phyloP scores from a whole-genome alignment of 2,888 invertebrate genomes.

The Drosophila tanythrix region DNA sequence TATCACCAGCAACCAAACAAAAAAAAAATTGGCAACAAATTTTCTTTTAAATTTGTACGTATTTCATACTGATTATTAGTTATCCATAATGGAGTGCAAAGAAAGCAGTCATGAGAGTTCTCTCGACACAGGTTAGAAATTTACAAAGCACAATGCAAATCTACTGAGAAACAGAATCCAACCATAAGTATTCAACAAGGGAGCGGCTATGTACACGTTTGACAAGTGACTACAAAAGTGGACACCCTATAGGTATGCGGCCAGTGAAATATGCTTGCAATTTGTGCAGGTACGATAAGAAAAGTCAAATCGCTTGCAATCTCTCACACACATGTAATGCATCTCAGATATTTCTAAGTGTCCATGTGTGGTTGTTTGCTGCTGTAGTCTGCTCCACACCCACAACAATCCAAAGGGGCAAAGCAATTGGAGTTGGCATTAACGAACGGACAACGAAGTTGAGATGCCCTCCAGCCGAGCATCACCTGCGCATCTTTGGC shows the following conservation, averaged over 20 bases:
- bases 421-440: conserved; percentile 14
- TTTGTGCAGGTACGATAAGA: conserved; percentile 71
- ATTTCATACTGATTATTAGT: not conserved
- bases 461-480: conserved; percentile 48
- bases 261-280: conserved; percentile 56
- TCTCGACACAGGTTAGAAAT: not conserved
- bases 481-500: conserved; percentile 66
- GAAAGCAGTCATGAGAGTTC: no score
- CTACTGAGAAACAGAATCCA: conserved; percentile 29
- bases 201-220: conserved; percentile 25
- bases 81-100: no score
- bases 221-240: conserved; percentile 9
- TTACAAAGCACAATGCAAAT: conserved; percentile 7
- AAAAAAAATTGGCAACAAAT: not conserved
- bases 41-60: not conserved
- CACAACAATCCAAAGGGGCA: conserved; percentile 43
- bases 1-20: not conserved
- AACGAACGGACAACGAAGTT: conserved; percentile 24
- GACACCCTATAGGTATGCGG: conserved; percentile 1
- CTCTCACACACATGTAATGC: conserved; percentile 9
- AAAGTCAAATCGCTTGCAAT: conserved; percentile 62
- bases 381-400: conserved; percentile 50
- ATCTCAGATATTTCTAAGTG: conserved; percentile 16
- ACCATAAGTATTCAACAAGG: not conserved
- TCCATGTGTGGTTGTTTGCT: conserved; percentile 8